Conservation (phyloP, 2,888 invertebrate species). For the Minunthozetes semirufus region DNA sequence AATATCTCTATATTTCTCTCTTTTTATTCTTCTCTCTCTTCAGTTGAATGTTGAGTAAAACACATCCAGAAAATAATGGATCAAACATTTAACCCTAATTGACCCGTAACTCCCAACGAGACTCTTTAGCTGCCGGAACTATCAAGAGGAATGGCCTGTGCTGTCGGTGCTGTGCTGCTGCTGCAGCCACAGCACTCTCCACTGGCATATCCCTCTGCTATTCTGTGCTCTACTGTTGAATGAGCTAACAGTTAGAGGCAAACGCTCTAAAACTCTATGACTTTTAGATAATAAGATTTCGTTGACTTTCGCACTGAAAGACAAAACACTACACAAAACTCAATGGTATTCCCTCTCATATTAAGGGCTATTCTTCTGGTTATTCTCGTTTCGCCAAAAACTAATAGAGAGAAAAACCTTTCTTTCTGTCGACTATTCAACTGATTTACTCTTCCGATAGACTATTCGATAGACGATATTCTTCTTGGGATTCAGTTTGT, state of each 20-base stretch:
- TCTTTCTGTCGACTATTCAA: too few relatives aligned
- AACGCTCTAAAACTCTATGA: neutral
- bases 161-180: neutral
- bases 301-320: neutral
- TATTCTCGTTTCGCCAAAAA: too few relatives aligned
- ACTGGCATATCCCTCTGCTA: too few relatives aligned
- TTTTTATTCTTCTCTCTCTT: neutral
- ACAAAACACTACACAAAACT: too few relatives aligned
- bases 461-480: too few relatives aligned
- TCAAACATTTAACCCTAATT: slow-evolving; percentile 32
- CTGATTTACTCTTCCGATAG: too few relatives aligned
- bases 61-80: slow-evolving; percentile 20
- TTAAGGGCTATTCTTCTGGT: too few relatives aligned
- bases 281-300: slow-evolving; percentile 8
- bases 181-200: neutral
- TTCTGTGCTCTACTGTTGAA: neutral
- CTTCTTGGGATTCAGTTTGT: too few relatives aligned
- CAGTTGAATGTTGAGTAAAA: neutral
- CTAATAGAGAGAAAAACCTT: too few relatives aligned
- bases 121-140: slow-evolving; percentile 32
- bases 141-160: slow-evolving; percentile 25
- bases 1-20: neutral
- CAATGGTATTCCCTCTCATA: too few relatives aligned
- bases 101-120: slow-evolving; percentile 31
- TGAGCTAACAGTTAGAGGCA: neutral